phyloP scores from a whole-genome alignment of 2,797 vertebrate genomes.

The Halcyon smyrnensis region DNA sequence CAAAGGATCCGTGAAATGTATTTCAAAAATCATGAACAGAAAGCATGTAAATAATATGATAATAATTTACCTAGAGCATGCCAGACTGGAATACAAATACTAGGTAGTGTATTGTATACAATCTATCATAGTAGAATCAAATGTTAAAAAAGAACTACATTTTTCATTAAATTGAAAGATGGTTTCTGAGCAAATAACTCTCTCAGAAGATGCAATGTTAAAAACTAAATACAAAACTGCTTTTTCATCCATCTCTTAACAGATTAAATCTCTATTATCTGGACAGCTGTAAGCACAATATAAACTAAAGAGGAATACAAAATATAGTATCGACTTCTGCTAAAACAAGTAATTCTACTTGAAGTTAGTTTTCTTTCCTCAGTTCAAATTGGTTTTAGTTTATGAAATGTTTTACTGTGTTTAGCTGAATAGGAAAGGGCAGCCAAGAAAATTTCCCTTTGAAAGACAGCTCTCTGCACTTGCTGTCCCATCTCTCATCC shows the following conservation, averaged over 20 bases:
- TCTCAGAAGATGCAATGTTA: not conserved
- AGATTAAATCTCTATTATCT: not conserved
- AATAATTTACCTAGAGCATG: not conserved
- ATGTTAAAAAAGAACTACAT: not conserved
- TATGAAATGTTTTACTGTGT: not conserved
- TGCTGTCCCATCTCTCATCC: not conserved
- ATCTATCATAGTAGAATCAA: not conserved
- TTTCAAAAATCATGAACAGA: slow-evolving; percentile 27
- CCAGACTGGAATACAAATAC: not conserved
- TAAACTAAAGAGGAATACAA: not conserved
- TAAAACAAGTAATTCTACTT: not conserved
- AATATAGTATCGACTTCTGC: not conserved
- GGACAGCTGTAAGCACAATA: not conserved
- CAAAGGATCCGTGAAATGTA: slow-evolving; percentile 17
- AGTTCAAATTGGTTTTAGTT: not conserved
- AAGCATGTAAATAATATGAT: not conserved
- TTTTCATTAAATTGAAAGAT: not conserved
- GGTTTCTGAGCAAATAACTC: not conserved
- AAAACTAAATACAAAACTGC: not conserved
- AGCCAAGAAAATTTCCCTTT: not conserved
- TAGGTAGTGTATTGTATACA: not conserved
- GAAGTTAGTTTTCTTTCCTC: not conserved
- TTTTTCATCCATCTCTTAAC: not conserved
- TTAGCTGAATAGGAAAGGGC: not conserved
- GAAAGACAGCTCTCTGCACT: not conserved